Evolutionary conservation across 2,113 vertebrate genomes (phyloP).

Genomic region (Dromiciops gliroides): DNA sequence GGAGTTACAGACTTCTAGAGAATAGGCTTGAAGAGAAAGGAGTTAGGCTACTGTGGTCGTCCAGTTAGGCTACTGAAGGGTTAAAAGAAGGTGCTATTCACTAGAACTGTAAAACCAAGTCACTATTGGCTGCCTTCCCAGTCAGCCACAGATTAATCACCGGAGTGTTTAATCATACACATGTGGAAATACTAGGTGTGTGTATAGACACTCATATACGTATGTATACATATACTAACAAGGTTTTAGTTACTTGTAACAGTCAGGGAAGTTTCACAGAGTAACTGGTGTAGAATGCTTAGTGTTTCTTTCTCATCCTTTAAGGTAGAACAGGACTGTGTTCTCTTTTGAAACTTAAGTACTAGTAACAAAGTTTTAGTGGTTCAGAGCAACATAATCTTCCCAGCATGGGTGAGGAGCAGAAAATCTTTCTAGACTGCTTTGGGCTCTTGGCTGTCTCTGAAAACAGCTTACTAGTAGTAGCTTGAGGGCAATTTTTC

Average conservation of each 20-base stretch:
- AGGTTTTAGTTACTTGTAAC: constrained; percentile 37
- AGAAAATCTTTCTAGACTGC: not conserved
- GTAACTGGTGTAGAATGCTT: not conserved
- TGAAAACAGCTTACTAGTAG: not conserved
- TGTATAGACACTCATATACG: not conserved
- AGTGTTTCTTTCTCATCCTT: constrained; percentile 26
- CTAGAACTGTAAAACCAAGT: constrained; percentile 65
- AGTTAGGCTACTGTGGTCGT: not conserved
- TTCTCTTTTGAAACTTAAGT: not conserved
- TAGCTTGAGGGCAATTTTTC: not conserved
- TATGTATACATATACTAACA: not conserved
- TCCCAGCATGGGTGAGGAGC: not conserved
- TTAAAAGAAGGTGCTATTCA: constrained; percentile 77
- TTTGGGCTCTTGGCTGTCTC: not conserved
- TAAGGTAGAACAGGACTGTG: not conserved
- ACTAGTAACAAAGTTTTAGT: not conserved
- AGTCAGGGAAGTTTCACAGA: constrained; percentile 16
- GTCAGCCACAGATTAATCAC: constrained; percentile 67
- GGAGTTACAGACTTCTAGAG: not conserved
- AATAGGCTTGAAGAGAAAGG: not conserved
- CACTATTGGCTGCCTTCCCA: constrained; percentile 68
- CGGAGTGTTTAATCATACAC: constrained; percentile 63
- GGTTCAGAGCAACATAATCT: not conserved
- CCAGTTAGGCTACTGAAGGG: constrained; percentile 50
- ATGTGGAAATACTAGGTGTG: constrained; percentile 49